Evolutionary conservation across 2,113 vertebrate species (phyloP).

Genomic region (Varanus salvator): DNA sequence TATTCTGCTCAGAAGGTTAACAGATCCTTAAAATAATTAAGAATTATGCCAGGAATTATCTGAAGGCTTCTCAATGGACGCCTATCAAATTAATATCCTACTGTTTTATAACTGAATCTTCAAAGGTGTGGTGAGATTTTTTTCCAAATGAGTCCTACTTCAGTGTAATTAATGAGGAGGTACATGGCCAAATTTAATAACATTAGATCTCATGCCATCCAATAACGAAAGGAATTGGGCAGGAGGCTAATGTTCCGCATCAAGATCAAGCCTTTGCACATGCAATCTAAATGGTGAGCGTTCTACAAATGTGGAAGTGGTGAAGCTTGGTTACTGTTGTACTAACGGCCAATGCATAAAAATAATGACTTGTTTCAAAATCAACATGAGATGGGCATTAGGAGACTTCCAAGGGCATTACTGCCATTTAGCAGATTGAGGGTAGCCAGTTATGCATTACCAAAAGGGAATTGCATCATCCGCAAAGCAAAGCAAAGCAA

Average conservation of each 20-base stretch:
- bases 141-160: slow-evolving; percentile 43
- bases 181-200: slow-evolving; percentile 8
- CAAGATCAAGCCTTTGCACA: not conserved
- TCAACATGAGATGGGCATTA: not conserved
- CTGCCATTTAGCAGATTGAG: too few relatives aligned
- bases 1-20: not conserved
- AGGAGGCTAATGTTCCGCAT: not conserved
- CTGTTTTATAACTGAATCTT: slow-evolving; percentile 18
- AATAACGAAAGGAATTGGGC: not conserved
- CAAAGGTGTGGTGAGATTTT: not conserved
- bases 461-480: too few relatives aligned
- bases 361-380: not conserved
- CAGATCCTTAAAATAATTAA: slow-evolving; percentile 27
- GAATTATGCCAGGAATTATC: slow-evolving; percentile 27
- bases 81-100: slow-evolving; percentile 25
- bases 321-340: not conserved
- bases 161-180: not conserved
- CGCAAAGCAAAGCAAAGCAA: too few relatives aligned
- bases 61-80: slow-evolving; percentile 2
- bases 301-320: not conserved
- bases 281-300: not conserved
- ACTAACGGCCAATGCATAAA: not conserved
- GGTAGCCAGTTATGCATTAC: too few relatives aligned
- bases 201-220: not conserved
- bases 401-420: not conserved